Conservation (phyloP, 2,888 invertebrate genomes). For the Lomographa bimaculata region DNA sequence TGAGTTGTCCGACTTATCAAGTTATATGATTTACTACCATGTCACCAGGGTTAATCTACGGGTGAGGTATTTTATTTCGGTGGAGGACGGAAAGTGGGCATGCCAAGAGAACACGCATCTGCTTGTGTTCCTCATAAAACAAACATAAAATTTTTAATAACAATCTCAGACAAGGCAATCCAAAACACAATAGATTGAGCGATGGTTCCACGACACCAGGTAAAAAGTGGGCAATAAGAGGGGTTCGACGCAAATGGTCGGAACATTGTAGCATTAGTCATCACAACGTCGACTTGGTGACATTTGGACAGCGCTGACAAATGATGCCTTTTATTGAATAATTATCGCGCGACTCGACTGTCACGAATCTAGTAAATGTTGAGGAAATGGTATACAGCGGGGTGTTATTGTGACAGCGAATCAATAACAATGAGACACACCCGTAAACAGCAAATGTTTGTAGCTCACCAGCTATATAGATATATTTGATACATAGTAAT, state of each 20-base stretch:
- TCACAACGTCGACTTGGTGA: conserved; percentile 74
- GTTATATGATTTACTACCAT: too few species aligned
- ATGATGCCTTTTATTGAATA: conserved; percentile 79
- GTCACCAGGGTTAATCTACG: too few species aligned
- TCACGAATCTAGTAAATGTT: conserved; percentile 57
- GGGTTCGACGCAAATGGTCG: conserved; percentile 65
- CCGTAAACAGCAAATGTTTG: conserved; percentile 13
- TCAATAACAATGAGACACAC: conserved; percentile 27
- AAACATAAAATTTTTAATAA: conserved; percentile 49
- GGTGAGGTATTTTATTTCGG: too few species aligned
- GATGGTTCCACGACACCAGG: conserved; percentile 69
- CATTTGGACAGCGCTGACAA: conserved; percentile 74
- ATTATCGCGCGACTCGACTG: conserved; percentile 59
- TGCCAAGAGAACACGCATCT: too few species aligned
- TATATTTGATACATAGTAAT: too few species aligned
- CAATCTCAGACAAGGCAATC: conserved; percentile 53
- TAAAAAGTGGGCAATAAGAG: conserved; percentile 75
- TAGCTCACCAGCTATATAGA: too few species aligned
- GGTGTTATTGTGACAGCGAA: conserved; percentile 22
- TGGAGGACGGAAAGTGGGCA: too few species aligned
- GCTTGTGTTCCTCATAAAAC: too few species aligned
- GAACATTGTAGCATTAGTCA: conserved; percentile 75
- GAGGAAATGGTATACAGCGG: conserved; percentile 40
- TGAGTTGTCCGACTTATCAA: too few species aligned
- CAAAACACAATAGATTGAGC: conserved; percentile 69